These are phyloP conservation scores for Drepana arcuata DNA, from an alignment of 1,140 invertebrate genomes.

Conservation along the genomic window DNA sequence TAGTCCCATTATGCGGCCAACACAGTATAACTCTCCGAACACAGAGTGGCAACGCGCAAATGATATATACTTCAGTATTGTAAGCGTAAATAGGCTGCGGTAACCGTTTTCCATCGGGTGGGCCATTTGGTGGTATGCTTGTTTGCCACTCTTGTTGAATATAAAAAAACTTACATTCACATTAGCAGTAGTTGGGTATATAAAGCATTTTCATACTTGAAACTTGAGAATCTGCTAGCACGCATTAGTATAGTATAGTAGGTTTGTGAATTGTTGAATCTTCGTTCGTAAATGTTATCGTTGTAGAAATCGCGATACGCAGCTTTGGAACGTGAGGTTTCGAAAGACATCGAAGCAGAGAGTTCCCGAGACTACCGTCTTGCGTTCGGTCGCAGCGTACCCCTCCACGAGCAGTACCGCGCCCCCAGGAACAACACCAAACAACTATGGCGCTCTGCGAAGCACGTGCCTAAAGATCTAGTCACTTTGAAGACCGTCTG, in stretches of 20 bases:
- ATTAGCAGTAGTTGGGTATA: too few species aligned
- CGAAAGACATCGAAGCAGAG: slow-evolving; percentile 52
- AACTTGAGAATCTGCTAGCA: too few species aligned
- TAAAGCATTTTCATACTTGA: too few species aligned
- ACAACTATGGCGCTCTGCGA: slow-evolving; percentile 65
- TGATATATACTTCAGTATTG: too few species aligned
- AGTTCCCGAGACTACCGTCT: slow-evolving; percentile 18
- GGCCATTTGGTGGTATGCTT: too few species aligned
- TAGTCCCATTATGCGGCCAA: too few species aligned
- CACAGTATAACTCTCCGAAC: too few species aligned
- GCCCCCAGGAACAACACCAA: slow-evolving; percentile 66
- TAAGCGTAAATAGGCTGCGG: too few species aligned
- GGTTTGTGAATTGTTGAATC: not conserved
- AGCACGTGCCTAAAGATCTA: slow-evolving; percentile 70
- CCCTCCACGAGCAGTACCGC: slow-evolving; percentile 56
- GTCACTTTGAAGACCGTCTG: slow-evolving; percentile 75
- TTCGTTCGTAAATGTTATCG: not conserved
- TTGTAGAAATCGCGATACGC: slow-evolving; percentile 40
- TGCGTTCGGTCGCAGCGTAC: slow-evolving; percentile 70
- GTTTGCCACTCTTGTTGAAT: too few species aligned
- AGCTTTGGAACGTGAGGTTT: slow-evolving; percentile 46
- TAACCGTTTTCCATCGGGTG: too few species aligned
- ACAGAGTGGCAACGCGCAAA: too few species aligned
- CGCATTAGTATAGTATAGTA: slow-evolving; percentile 7
- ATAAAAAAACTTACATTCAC: too few species aligned